A percentile compares a stretch with the other conserved stretches of the same genome.
Conservation (phyloP, 2,888 invertebrate species). For the Amphipyra berbera region DNA sequence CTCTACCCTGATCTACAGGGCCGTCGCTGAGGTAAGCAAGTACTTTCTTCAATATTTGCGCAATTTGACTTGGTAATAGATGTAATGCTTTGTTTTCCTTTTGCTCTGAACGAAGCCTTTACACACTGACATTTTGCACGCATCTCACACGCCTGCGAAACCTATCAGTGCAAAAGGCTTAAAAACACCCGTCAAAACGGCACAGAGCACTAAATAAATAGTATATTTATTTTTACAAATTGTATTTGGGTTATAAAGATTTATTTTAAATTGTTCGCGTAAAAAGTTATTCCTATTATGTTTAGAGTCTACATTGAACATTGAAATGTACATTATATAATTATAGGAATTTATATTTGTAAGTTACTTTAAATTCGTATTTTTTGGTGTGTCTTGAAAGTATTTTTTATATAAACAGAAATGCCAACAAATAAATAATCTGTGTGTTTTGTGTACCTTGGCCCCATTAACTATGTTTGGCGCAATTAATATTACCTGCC, state of each 20-base stretch:
- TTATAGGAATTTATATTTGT: slow-evolving; percentile 14
- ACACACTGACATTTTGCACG: too few species aligned
- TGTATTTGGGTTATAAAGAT: slow-evolving; percentile 18
- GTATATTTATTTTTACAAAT: slow-evolving; percentile 20
- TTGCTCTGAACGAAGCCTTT: too few species aligned
- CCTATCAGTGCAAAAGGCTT: too few species aligned
- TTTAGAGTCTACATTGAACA: slow-evolving; percentile 35
- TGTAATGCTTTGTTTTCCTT: too few species aligned
- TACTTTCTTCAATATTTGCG: too few species aligned
- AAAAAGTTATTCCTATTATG: slow-evolving; percentile 36
- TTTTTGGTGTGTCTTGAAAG: slow-evolving; percentile 9
- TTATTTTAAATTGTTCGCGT: slow-evolving; percentile 28
- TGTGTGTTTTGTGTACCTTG: slow-evolving; percentile 9
- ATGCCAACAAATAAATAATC: slow-evolving; percentile 5
- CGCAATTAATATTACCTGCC: neutral
- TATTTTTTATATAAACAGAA: neutral
- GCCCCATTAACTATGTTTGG: too few species aligned
- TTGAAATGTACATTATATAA: slow-evolving; percentile 40
- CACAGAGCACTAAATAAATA: neutral
- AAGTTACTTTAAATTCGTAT: slow-evolving; percentile 15
- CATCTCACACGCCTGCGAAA: too few species aligned
- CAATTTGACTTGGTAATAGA: too few species aligned
- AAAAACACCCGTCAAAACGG: too few species aligned
- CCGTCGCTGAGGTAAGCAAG: too few species aligned
- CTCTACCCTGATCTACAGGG: too few species aligned